Base-by-base conservation (phyloP, 1,140 invertebrate genomes). In the Lethrus apterus region DNA sequence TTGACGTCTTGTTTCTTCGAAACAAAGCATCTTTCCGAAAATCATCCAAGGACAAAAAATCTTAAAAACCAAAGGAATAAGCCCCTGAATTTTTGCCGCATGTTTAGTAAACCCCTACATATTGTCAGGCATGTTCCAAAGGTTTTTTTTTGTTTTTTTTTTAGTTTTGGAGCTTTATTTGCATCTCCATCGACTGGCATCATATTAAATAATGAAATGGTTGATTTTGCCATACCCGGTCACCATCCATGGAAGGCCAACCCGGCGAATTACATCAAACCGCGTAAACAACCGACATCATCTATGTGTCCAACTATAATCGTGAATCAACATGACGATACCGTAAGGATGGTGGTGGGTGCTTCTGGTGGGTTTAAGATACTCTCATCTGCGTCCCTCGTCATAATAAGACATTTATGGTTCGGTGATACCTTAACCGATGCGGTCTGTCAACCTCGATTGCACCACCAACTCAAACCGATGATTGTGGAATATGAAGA, bases 151-250 rank as follows among this genome's bases (percentile, higher is more conserved):
- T 13, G 31, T 44, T 44, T 35, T 58, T 58, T 59, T 67, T 63
- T 30, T 61, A 92, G 87, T 52, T 81, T 89, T 61, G 88, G 88
- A 10, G 78, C 84, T 4, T 74, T 76, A 56, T 72, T 84, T 43
- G 70, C 79, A 0, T 89, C 87, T 1, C 58, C 60, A 20, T 78
- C 75, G 20, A 89, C 91, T 0, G 93, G 92, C 10, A 90, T 98
- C 14, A 81, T 97, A 51, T 78, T 91, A 33, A 98, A 98, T 64
- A 81, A 96, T 63, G 81, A 93, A 69, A 97, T 98, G 93, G 90
- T 96, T 60, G 93, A 98, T 62, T 98, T 98, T 63, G 9, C 29
- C 18, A 44, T 44, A 9, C 42, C 42, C 7, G 30, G 30, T 3
- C 29, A 21, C n/a, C 31, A 44, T 23, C 10, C 29, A 18, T 44